Percentiles rank a stretch among this genome's conserved stretches.
Evolutionary conservation across 2,113 vertebrate species (phyloP).

Genomic region (Propithecus coquereli): DNA sequence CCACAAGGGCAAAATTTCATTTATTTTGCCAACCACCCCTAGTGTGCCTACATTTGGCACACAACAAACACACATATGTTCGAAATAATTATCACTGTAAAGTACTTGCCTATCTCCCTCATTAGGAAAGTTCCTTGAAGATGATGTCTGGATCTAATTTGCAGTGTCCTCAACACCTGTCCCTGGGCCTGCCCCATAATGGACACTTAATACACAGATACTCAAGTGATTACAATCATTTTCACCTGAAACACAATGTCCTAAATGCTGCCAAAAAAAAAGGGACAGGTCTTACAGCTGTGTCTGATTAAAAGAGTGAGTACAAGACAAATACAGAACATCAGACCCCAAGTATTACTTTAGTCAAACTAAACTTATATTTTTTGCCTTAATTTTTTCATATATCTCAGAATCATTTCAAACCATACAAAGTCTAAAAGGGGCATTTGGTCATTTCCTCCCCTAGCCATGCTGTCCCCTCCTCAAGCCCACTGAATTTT

Average conservation of each 20-base stretch:
- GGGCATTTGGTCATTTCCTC: background rate
- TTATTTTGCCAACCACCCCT: background rate
- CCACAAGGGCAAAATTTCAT: background rate
- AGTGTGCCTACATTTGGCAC: background rate
- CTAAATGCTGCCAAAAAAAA: background rate
- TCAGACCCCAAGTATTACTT: background rate
- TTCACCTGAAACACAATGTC: slow-evolving; percentile 56
- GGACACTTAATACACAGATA: background rate
- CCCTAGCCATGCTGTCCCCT: background rate
- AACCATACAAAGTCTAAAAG: slow-evolving; percentile 10
- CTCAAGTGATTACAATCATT: slow-evolving; percentile 11
- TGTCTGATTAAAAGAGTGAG: background rate
- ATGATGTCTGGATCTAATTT: background rate
- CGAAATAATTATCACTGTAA: background rate
- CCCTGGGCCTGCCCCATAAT: background rate
- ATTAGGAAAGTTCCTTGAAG: background rate
- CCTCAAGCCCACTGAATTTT: background rate
- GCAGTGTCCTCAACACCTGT: slow-evolving; percentile 33
- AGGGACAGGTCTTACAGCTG: slow-evolving; percentile 16
- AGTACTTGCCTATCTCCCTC: slow-evolving; percentile 9
- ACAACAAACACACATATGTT: background rate
- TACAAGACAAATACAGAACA: slow-evolving; percentile 1
- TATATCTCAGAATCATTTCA: background rate
- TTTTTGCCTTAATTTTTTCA: background rate
- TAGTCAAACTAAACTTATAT: slow-evolving; percentile 25